Conservation (phyloP, 2,888 invertebrate genomes). For the Papilio gigon region DNA sequence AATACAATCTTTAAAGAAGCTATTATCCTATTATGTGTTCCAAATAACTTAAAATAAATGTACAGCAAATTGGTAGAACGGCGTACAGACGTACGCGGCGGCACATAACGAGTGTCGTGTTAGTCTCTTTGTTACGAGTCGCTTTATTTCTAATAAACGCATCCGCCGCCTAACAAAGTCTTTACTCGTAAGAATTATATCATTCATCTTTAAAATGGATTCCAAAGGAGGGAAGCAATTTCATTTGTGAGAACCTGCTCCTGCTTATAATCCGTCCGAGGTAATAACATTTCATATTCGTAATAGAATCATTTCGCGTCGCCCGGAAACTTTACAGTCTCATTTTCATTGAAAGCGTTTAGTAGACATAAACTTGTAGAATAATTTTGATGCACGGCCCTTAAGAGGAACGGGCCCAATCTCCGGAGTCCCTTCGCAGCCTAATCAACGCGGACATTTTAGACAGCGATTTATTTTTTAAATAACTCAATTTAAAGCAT, state of each 20-base stretch:
- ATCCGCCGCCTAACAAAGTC: constrained; percentile 73
- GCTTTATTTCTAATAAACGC: constrained; percentile 62
- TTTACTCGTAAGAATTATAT: constrained; percentile 79
- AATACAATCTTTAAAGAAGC: constrained; percentile 39
- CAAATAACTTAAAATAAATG: constrained; percentile 38
- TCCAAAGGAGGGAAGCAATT: constrained; percentile 81
- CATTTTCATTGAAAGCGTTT: constrained; percentile 82
- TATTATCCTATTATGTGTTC: constrained; percentile 34
- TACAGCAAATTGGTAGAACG: constrained; percentile 35
- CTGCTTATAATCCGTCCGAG: constrained; percentile 82
- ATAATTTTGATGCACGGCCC: constrained; percentile 75
- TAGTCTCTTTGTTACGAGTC: constrained; percentile 42
- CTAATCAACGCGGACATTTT: constrained; percentile 63
- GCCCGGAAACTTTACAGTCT: constrained; percentile 81
- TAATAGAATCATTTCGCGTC: constrained; percentile 82
- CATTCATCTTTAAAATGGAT: constrained; percentile 81
- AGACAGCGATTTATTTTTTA: constrained; percentile 57
- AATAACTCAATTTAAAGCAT: constrained; percentile 64
- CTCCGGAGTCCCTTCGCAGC: constrained; percentile 65
- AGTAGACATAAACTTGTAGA: constrained; percentile 80
- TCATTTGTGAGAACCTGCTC: constrained; percentile 81
- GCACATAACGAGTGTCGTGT: constrained; percentile 26
- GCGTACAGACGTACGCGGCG: constrained; percentile 18
- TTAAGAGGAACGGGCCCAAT: constrained; percentile 65
- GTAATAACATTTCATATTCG: constrained; percentile 83